Percentiles rank a stretch among this genome's conserved stretches.
These are phyloP conservation scores for Anarrhichthys ocellatus DNA, from an alignment of 2,113 vertebrate genomes.

Conservation along the genomic window DNA sequence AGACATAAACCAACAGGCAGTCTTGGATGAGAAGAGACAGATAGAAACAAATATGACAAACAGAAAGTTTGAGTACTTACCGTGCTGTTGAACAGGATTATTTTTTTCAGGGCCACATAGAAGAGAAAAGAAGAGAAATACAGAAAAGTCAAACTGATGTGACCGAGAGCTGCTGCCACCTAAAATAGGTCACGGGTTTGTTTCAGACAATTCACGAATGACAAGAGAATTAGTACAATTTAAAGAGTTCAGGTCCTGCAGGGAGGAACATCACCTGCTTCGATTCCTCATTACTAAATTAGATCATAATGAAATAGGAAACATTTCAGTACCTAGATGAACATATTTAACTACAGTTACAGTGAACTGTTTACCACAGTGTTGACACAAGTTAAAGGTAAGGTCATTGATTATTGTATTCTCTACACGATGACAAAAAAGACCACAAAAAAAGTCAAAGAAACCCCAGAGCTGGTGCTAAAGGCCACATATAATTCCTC, in stretches of 20 bases:
- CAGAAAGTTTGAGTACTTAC: slow-evolving; percentile 49
- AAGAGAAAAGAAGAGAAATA: slow-evolving; percentile 40
- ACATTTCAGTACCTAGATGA: not conserved
- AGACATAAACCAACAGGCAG: not conserved
- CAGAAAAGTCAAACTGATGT: slow-evolving; percentile 12
- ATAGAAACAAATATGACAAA: not conserved
- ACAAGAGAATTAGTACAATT: not conserved
- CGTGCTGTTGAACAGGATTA: slow-evolving; percentile 57
- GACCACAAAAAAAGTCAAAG: not conserved
- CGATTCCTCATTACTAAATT: not conserved
- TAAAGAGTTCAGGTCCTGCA: not conserved
- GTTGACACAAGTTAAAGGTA: not conserved
- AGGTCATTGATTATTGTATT: not conserved
- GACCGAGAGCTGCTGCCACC: not conserved
- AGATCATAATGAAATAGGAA: not conserved
- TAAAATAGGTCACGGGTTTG: not conserved
- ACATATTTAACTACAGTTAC: not conserved
- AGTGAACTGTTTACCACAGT: not conserved
- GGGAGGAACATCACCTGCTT: not conserved
- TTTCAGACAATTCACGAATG: not conserved
- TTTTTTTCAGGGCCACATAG: slow-evolving; percentile 39
- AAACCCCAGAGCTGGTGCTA: not conserved
- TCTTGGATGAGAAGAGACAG: not conserved
- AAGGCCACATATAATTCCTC: not conserved
- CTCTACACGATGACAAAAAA: not conserved